These are phyloP conservation scores for Atta texana DNA, from an alignment of 1,140 invertebrate species.

Conservation along the genomic window DNA sequence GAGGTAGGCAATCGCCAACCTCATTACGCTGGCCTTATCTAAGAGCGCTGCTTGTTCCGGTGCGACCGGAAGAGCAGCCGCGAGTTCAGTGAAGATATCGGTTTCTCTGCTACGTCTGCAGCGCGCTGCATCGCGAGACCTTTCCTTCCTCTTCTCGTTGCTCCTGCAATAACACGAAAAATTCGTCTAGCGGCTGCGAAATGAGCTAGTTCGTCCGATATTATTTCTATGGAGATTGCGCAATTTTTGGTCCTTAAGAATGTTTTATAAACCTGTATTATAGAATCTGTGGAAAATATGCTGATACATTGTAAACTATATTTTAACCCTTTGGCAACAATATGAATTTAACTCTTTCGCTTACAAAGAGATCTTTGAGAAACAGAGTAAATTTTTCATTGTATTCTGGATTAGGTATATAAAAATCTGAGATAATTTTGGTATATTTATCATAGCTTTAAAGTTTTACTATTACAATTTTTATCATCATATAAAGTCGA, in stretches of 20 bases:
- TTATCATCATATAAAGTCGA: too few relatives aligned
- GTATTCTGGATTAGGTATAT: too few relatives aligned
- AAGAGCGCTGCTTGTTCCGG: slow-evolving; percentile 92
- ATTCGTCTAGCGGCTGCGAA: background rate
- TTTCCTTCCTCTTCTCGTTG: slow-evolving; percentile 98
- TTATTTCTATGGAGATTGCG: background rate
- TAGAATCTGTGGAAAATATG: background rate
- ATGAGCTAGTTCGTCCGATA: background rate
- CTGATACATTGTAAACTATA: background rate
- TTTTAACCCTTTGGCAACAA: too few relatives aligned
- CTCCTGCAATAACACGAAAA: slow-evolving; percentile 89
- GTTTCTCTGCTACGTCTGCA: slow-evolving; percentile 97
- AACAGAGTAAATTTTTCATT: too few relatives aligned
- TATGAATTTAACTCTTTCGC: too few relatives aligned
- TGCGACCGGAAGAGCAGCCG: slow-evolving; percentile 92
- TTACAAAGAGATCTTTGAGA: too few relatives aligned
- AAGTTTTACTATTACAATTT: too few relatives aligned
- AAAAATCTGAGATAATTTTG: too few relatives aligned
- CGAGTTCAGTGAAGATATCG: slow-evolving; percentile 96
- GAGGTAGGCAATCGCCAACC: slow-evolving; percentile 96
- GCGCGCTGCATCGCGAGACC: slow-evolving; percentile 97
- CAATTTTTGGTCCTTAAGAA: background rate
- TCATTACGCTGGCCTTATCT: slow-evolving; percentile 98
- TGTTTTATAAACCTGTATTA: background rate
- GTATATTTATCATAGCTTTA: too few relatives aligned